Evolutionary conservation across 2,113 vertebrate species (phyloP).

Genomic region (Oenanthe melanoleuca): DNA sequence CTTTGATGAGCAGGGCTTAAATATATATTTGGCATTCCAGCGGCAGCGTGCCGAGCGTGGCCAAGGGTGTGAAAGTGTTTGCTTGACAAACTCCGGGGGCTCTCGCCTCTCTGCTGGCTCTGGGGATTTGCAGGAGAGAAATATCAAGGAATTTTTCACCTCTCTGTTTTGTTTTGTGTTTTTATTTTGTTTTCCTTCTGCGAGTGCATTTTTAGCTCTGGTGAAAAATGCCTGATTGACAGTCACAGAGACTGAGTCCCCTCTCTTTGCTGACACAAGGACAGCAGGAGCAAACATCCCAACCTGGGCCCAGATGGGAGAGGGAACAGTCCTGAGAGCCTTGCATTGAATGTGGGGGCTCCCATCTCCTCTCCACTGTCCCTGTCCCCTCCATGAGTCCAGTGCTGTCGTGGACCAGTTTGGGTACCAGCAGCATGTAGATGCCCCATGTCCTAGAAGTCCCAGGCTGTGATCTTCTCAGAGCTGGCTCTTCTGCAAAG

Average conservation of each 20-base stretch:
- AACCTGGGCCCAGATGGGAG: neutral
- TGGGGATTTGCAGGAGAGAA: slow-evolving; percentile 64
- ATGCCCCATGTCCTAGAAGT: neutral
- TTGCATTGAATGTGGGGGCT: neutral
- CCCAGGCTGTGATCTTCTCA: neutral
- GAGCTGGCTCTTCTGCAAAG: neutral
- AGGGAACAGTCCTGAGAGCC: neutral
- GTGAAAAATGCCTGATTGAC: slow-evolving; percentile 38
- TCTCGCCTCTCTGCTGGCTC: slow-evolving; percentile 62
- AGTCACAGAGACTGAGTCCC: slow-evolving; percentile 26
- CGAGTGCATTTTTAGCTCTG: slow-evolving; percentile 64
- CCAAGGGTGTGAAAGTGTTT: slow-evolving; percentile 76
- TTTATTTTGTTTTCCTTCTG: slow-evolving; percentile 72
- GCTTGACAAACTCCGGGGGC: slow-evolving; percentile 73
- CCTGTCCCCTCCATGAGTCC: neutral
- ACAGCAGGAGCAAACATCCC: neutral
- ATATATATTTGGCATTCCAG: slow-evolving; percentile 71
- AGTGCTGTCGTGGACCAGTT: accelerated
- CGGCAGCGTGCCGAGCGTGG: slow-evolving; percentile 29
- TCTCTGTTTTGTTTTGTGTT: slow-evolving; percentile 74
- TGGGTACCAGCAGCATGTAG: neutral
- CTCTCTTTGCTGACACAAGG: neutral
- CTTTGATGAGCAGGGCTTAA: slow-evolving; percentile 71
- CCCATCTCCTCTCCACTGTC: neutral
- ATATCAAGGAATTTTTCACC: slow-evolving; percentile 76